Evolutionary conservation across 1,140 invertebrate species (phyloP).

Genomic region (Ips typographus): DNA sequence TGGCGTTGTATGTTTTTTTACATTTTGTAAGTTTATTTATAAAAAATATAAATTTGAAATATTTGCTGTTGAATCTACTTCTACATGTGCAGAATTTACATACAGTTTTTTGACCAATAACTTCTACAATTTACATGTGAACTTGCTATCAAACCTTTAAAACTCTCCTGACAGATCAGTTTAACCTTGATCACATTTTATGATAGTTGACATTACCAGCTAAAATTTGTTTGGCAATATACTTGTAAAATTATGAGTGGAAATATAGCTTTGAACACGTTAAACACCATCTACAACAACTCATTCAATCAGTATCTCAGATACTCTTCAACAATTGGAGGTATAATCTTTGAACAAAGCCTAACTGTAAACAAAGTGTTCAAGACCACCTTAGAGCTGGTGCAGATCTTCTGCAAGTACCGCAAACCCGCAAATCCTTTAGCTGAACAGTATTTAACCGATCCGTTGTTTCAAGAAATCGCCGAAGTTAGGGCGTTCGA

Average conservation of each 20-base stretch:
- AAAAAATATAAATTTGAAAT: background rate
- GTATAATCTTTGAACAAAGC: slow-evolving; percentile 28
- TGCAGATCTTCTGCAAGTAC: slow-evolving; percentile 15
- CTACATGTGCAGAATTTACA: background rate
- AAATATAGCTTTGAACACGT: slow-evolving; percentile 4
- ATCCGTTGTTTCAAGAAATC: slow-evolving; percentile 24
- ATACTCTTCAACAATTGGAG: slow-evolving; percentile 19
- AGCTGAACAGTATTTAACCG: slow-evolving; percentile 27
- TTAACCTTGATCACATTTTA: too few relatives aligned
- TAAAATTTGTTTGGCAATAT: too few relatives aligned
- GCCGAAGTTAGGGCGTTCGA: slow-evolving; percentile 15
- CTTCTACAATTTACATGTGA: background rate
- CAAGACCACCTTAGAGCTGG: slow-evolving; percentile 16
- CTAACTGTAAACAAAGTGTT: slow-evolving; percentile 28
- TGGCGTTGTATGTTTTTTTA: background rate
- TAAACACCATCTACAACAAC: slow-evolving; percentile 18
- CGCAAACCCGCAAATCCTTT: slow-evolving; percentile 19
- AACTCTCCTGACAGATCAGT: too few relatives aligned
- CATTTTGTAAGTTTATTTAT: background rate
- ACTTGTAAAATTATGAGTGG: background rate
- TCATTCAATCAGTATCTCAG: slow-evolving; percentile 15
- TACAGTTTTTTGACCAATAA: background rate
- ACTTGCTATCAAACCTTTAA: background rate
- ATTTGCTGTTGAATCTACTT: too few relatives aligned
- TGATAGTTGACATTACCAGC: too few relatives aligned